These are phyloP conservation scores for Procavia capensis DNA, from an alignment of 2,113 vertebrate genomes.

Conservation along the genomic window DNA sequence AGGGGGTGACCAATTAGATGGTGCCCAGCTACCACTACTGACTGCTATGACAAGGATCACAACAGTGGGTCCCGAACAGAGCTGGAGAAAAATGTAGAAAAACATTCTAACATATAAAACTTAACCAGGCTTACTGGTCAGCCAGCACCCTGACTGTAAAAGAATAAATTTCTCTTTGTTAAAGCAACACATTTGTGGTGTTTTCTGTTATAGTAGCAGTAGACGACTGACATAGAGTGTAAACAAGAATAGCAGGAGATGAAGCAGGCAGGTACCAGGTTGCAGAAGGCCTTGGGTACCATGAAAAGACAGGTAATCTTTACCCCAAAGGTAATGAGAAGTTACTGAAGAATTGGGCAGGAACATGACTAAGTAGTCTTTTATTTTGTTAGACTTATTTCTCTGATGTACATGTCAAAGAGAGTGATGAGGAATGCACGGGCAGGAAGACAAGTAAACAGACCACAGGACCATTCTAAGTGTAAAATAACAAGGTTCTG, in stretches of 20 bases:
- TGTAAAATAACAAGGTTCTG: neutral
- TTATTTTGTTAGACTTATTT: neutral
- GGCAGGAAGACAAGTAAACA: neutral
- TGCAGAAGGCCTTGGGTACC: neutral
- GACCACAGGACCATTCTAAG: neutral
- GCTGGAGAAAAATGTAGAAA: too few relatives aligned
- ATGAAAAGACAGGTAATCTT: neutral
- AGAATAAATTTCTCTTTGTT: too few relatives aligned
- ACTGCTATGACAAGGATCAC: too few relatives aligned
- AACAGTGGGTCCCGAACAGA: too few relatives aligned
- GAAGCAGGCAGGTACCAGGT: neutral
- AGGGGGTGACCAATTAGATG: neutral
- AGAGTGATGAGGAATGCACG: neutral
- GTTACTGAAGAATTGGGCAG: neutral
- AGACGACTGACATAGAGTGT: neutral
- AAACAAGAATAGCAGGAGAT: neutral
- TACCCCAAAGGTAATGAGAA: neutral
- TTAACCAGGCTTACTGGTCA: too few relatives aligned
- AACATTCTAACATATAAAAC: too few relatives aligned
- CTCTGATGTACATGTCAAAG: neutral
- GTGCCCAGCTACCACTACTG: too few relatives aligned
- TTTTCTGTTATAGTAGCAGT: too few relatives aligned
- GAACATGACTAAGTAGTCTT: neutral
- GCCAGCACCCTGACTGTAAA: too few relatives aligned
- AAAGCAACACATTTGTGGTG: too few relatives aligned